Conservation (phyloP, 2,888 invertebrate species). For the Pterostichus madidus region DNA sequence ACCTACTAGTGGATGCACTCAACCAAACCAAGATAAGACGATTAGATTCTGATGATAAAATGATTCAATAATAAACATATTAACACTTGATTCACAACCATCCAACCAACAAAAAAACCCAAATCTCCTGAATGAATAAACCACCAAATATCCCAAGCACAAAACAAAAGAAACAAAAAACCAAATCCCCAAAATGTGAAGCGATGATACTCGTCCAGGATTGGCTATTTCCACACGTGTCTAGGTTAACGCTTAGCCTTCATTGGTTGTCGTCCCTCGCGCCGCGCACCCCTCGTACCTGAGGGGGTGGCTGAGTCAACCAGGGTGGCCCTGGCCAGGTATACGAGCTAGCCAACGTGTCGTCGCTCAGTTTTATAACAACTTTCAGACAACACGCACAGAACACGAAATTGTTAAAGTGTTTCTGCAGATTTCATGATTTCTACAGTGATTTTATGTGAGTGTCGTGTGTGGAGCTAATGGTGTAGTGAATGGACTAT, state of each 20-base stretch:
- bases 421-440: conserved; percentile 17
- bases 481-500: conserved; percentile 33
- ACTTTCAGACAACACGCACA: conserved; percentile 24
- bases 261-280: conserved; percentile 26
- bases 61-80: conserved; percentile 52
- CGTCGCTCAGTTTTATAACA: conserved; percentile 47
- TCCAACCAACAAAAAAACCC: conserved; percentile 32
- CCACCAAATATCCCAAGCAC: conserved; percentile 40
- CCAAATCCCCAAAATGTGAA: conserved; percentile 42
- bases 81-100: conserved; percentile 43
- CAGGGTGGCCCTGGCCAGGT: conserved; percentile 59
- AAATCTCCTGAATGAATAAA: conserved; percentile 32
- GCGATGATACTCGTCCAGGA: conserved; percentile 5
- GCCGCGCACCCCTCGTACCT: conserved; percentile 9
- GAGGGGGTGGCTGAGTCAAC: conserved; percentile 61
- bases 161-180: conserved; percentile 49
- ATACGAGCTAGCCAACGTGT: conserved; percentile 47
- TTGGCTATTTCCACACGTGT: conserved; percentile 50
- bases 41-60: conserved; percentile 43
- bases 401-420: conserved; percentile 19
- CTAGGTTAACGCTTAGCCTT: not conserved
- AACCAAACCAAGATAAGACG: conserved; percentile 28
- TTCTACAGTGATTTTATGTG: conserved; percentile 7
- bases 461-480: not conserved
- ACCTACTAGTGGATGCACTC: conserved; percentile 9